Percentiles rank a stretch among this genome's conserved stretches.
Conservation (phyloP, 2,888 invertebrate species). For the Lasioglossum lativentre region DNA sequence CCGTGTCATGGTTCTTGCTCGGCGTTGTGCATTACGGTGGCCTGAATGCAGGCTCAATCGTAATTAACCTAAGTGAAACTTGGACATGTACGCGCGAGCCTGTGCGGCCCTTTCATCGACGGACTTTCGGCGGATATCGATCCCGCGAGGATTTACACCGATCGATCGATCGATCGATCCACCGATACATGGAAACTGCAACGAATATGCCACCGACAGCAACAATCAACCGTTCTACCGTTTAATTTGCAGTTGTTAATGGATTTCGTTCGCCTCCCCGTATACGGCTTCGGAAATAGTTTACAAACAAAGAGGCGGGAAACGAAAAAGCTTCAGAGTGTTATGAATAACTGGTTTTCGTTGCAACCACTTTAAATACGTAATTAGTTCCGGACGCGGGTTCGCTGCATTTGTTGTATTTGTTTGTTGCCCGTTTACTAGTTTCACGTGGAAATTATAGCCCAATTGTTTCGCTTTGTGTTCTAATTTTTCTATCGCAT, state of each 20-base stretch:
- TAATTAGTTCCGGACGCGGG: not conserved
- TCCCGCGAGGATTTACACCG: not conserved
- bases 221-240: not conserved
- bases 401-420: not conserved
- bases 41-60: slow-evolving; percentile 38
- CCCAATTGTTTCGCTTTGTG: not conserved
- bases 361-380: not conserved
- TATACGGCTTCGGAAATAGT: not conserved
- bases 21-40: not conserved
- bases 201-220: not conserved
- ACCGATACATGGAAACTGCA: not conserved
- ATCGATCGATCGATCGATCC: slow-evolving; percentile 5
- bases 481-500: not conserved
- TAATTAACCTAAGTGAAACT: slow-evolving; percentile 49
- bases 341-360: not conserved
- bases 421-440: not conserved
- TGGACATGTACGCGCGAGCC: not conserved
- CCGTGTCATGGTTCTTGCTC: slow-evolving; percentile 21
- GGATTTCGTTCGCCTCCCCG: not conserved
- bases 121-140: slow-evolving; percentile 1
- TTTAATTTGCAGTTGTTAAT: not conserved
- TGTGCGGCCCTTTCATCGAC: slow-evolving; percentile 11
- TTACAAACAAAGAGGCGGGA: not conserved
- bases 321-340: not conserved
- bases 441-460: not conserved